Evolutionary conservation across 2,888 invertebrate species (phyloP), one percentile per base, ranked within the genome.

Genomic region (Cerastoderma edule): DNA sequence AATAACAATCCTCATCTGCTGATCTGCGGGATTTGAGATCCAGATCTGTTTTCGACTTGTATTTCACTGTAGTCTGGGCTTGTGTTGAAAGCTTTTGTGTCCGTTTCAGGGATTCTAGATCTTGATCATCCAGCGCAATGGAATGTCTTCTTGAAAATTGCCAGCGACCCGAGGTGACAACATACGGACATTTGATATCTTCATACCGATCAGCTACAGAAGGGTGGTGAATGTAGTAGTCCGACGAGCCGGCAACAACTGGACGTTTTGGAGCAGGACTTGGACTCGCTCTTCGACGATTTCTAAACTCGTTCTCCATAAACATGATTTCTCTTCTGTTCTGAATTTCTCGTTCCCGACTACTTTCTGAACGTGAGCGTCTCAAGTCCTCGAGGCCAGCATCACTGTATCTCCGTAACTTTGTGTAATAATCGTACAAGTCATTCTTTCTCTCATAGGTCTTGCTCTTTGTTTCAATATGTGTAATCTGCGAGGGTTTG

Each of bases 111-210:
- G 30, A 44, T 24, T 67, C 63, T n/a, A 69, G 60, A 35, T 81
- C 81, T 63, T 78, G 57, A 30, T 57, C 54, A 24, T 80, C 80
- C 2, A 78, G 64, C 1, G 80, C 54, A 28, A 80, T 50, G 27
- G 80, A 80, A 33, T 67, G 72, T 30, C 77, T 67, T 46, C 72
- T 65, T 22, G 71, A 32, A 48, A 68, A 76, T 6, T 22, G 44
- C 77, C 75, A 80, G 24, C 64, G 46, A 22, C 72, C 71, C 0
- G 76, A 66, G 24, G 24, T 2, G 4, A 76, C 48, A 24, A 77
- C 77, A 66, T 63, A 63, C n/a, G 75, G 78, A 30, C 72, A 70
- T 65, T 81, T 81, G n/a, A 81, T 81, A 57, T 81, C 78, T 64
- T 78, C 78, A 35, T 67, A 78, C 44, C 78, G 63, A 35, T 81